phyloP scores from a whole-genome alignment of 2,113 vertebrate genomes.

The Dunckerocampus dactyliophorus region DNA sequence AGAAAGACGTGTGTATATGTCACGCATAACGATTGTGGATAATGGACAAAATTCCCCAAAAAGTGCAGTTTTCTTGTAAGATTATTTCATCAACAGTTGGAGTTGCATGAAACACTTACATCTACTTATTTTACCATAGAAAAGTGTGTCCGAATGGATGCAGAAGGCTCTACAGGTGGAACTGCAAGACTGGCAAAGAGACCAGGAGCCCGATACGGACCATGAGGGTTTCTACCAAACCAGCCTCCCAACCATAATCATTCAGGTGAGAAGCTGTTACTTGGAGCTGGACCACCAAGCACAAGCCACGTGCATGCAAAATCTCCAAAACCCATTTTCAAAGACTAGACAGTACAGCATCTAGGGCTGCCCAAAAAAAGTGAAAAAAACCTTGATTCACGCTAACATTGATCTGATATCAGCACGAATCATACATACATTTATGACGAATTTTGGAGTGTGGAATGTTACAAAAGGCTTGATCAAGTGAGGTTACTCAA shows the following conservation, averaged over 20 bases:
- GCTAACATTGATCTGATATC: too few species aligned
- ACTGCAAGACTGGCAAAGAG: conserved; percentile 86
- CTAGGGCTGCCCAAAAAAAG: too few species aligned
- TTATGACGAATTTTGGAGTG: too few species aligned
- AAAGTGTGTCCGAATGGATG: conserved; percentile 88
- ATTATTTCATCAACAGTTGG: neutral
- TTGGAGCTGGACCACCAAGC: neutral
- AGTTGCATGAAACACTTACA: too few species aligned
- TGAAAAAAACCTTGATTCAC: too few species aligned
- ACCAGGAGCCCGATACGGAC: conserved; percentile 87
- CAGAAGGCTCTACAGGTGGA: conserved; percentile 90
- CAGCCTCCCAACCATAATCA: conserved; percentile 84
- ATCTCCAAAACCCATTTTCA: neutral
- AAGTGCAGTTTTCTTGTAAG: too few species aligned
- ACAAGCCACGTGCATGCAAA: neutral
- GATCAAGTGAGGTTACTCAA: too few species aligned
- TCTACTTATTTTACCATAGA: conserved; percentile 35
- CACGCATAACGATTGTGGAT: too few species aligned
- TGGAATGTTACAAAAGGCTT: too few species aligned
- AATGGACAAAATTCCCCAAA: too few species aligned
- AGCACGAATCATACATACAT: too few species aligned
- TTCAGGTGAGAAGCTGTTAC: conserved; percentile 76
- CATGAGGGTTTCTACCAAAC: conserved; percentile 92
- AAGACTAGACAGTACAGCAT: neutral
- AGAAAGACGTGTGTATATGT: too few species aligned